phyloP scores from a whole-genome alignment of 2,113 vertebrate genomes.

The Phaetusa simplex region DNA sequence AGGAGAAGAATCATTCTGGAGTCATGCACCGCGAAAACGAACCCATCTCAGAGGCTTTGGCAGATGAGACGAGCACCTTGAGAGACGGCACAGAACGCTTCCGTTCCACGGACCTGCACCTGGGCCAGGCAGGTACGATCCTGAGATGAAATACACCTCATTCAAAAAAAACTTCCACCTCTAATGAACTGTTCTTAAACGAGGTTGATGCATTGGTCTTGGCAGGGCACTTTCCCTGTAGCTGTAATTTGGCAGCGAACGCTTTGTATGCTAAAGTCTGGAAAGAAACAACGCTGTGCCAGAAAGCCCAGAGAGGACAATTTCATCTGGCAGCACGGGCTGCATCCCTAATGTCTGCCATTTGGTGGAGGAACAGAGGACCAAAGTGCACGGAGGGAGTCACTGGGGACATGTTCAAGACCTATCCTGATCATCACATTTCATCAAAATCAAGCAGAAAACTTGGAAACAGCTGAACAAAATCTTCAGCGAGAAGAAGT shows the following conservation, averaged over 20 bases:
- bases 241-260: neutral
- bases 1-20: neutral
- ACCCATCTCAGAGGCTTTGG: neutral
- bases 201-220: neutral
- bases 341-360: neutral
- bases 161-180: neutral
- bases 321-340: neutral
- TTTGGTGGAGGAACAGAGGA: neutral
- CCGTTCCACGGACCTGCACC: neutral
- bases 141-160: neutral
- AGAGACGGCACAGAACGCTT: neutral
- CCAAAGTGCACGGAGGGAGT: neutral
- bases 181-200: neutral
- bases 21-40: neutral
- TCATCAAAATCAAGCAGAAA: neutral
- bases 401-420: neutral
- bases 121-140: neutral
- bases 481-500: neutral
- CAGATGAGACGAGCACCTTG: neutral
- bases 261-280: neutral
- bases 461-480: neutral
- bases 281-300: neutral
- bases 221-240: neutral
- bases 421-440: accelerated
- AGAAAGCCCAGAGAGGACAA: neutral